Conservation (phyloP, 1,140 invertebrate genomes). For the Drosophila novamexicana region DNA sequence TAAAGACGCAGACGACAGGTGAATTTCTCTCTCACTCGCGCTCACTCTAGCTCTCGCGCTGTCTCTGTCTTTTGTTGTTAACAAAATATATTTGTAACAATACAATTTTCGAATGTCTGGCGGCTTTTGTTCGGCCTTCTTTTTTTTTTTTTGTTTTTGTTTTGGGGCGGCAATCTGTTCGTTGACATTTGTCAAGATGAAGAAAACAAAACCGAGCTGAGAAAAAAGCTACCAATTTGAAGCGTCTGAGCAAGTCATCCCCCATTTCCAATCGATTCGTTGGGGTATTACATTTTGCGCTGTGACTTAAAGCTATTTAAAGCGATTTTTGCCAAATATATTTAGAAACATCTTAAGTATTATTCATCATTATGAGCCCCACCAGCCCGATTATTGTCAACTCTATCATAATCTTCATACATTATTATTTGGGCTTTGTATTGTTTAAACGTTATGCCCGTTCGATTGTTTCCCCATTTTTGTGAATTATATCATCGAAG, state of each 20-base stretch:
- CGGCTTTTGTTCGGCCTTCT: constrained; percentile 55
- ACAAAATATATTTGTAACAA: constrained; percentile 53
- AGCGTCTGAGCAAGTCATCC: background rate
- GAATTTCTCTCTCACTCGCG: constrained; percentile 3
- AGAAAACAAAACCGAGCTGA: background rate
- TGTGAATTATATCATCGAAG: constrained; percentile 38
- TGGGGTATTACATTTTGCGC: constrained; percentile 39
- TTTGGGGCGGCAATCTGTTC: constrained; percentile 64
- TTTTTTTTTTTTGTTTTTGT: constrained; percentile 17
- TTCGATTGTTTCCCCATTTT: constrained; percentile 28
- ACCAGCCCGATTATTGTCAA: background rate
- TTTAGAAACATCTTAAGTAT: constrained; percentile 48
- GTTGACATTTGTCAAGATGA: constrained; percentile 72
- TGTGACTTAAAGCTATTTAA: constrained; percentile 34
- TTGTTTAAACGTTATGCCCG: constrained; percentile 25
- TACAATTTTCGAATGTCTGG: constrained; percentile 73
- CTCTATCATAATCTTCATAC: constrained; percentile 8
- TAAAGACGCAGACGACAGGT: constrained; percentile 44
- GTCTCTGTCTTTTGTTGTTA: constrained; percentile 29
- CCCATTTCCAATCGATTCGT: constrained; percentile 31
- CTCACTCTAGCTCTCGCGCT: constrained; percentile 14
- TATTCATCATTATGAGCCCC: constrained; percentile 3
- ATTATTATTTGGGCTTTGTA: background rate
- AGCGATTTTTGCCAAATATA: constrained; percentile 35
- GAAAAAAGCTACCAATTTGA: background rate